Evolutionary conservation across 2,113 vertebrate genomes (phyloP).

Genomic region (Brachyhypopomus occidentalis): DNA sequence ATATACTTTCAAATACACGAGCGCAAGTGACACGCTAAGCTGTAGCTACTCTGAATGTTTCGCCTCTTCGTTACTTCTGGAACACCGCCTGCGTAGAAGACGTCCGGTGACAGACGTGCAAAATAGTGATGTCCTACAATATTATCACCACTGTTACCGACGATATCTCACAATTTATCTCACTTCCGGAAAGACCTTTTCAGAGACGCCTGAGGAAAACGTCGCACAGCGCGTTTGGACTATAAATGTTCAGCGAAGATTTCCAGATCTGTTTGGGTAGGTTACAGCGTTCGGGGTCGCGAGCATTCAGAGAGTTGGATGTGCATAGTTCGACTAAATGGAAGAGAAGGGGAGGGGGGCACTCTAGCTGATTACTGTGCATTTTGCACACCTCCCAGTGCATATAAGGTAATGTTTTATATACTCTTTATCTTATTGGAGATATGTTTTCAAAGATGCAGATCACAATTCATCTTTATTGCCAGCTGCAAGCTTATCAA

Average conservation of each 20-base stretch:
- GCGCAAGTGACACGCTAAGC: conserved; percentile 13
- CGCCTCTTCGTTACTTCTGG: conserved; percentile 35
- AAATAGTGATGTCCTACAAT: conserved; percentile 25
- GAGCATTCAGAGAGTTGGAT: conserved; percentile 46
- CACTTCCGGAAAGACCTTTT: background rate
- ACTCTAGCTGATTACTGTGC: conserved; percentile 13
- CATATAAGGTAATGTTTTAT: conserved; percentile 25
- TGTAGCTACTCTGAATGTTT: conserved; percentile 14
- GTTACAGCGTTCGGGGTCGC: conserved; percentile 43
- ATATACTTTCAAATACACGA: background rate
- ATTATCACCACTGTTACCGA: conserved; percentile 4
- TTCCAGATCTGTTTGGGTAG: conserved; percentile 32
- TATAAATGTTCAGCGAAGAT: conserved; percentile 23
- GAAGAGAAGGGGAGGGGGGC: conserved; percentile 12
- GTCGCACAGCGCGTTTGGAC: background rate
- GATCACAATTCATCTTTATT: too few species aligned
- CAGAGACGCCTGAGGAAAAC: background rate
- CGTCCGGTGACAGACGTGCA: background rate
- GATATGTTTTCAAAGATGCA: too few species aligned
- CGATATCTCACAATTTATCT: conserved; percentile 21
- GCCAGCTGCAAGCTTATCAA: too few species aligned
- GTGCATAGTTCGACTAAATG: conserved; percentile 9
- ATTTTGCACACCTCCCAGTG: conserved; percentile 3
- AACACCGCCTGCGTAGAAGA: conserved; percentile 35
- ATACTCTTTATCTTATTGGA: too few species aligned